Evolutionary conservation across 2,888 invertebrate genomes (phyloP), one percentile per base, ranked within the genome.

Genomic region (Hylaea fasciaria): DNA sequence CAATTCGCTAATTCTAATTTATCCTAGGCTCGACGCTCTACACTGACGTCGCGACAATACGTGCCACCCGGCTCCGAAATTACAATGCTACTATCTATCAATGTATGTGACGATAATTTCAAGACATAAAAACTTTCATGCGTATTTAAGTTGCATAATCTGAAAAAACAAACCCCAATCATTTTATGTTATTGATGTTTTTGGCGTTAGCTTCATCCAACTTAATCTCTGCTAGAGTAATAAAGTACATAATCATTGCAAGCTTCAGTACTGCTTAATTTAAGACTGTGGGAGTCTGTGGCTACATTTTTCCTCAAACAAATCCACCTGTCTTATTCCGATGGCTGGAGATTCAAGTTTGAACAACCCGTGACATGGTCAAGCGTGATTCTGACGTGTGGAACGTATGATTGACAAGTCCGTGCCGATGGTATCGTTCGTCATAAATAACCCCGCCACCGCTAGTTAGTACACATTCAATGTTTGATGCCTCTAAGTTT

Each of bases 381-480:
- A 71, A 74, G 78, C 77, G 73, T 77, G 76, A 76, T 76, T 81
- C 72, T 73, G 77, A 80, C 81, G 77, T 80, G 75, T 80, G 75
- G 72, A 72, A 77, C 78, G 77, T 74, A 75, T 89, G 91, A 91
- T 89, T 89, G 92, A 92, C 92, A 91, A 91, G 91, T 90, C 85
- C 89, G 85, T 82, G 77, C 80, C 89, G 89, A 90, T 89, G 77
- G 82, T 85, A 89, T 89, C 89, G 77, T 75, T 74, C 80, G 80
- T 88, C 86, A 91, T 91, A 89, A 89, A 90, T 90, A 89, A 91
- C 83, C 78, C 83, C 83, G 87, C 87, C 87, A 87, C 85, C 70
- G 81, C 88, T 91, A 87, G 91, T 91, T 91, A 91, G 88, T 82
- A 82, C 82, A 87, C 84, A 90, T 91, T 91, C 90, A 91, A 81